Base-by-base conservation (phyloP, 2,797 vertebrate genomes). In the Micromesistius poutassou region DNA sequence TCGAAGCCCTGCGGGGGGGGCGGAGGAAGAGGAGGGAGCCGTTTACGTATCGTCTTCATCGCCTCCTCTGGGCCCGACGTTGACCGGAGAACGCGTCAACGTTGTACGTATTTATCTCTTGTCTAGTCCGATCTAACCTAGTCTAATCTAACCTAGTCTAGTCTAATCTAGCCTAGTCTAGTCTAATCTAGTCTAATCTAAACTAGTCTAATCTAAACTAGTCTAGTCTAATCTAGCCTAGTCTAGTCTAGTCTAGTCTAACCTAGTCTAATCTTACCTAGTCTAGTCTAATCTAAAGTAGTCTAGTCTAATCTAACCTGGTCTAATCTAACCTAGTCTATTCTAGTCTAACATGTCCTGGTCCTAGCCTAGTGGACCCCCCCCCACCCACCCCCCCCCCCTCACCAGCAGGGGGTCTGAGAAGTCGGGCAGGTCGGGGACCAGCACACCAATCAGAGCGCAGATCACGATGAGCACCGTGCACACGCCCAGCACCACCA, bases 341-440 rank as follows among this genome's bases (percentile, higher is more conserved):
- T 0, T n/a, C 12, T 55, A 55, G 2, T 55, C 50, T 22, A 62
- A 70, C 9, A 30, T 30, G 46, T 55, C 4, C n/a, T 62, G 19
- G n/a, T 9, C n/a, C 22, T 8, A 25, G n/a, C 25, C 22, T 62
- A 19, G 8, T 3, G 22, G 19, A 9, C 2, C n/a, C 55, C 55
- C 22, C n/a, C 2, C 38, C 92, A n/a, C n/a, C n/a, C n/a, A n/a
- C 8, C 2, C n/a, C 55, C 55, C 22, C n/a, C 2, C 38, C 92
- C 96, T 95, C 94, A 99, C 98, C 94, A 98, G 93, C 85, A 99
- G 89, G 0, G 98, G 98, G 82, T 99, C 96, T 1, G 98, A 99
- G 93, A 99, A 99, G 85, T 99, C 98, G 0, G 98, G 98, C 79
- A 98, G 95, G 81, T 99, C 97, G 0, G 97, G 98, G 22, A 99